Base-by-base conservation (phyloP, 2,797 vertebrate genomes). In the Micropoecilia bifurca region DNA sequence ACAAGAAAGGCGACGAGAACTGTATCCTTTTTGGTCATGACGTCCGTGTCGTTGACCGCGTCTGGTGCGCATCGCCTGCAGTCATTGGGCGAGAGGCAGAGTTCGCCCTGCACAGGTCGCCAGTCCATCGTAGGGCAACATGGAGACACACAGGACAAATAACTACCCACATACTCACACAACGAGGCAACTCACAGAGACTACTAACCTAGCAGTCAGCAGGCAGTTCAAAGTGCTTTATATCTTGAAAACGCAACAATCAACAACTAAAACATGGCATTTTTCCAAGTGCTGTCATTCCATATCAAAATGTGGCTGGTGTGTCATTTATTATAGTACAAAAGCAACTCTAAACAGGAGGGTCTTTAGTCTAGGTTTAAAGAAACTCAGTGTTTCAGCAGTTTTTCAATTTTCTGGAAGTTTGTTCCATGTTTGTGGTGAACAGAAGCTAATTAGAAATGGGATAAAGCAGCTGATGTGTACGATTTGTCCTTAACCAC, bases 1-100 rank as follows among this genome's bases (percentile, higher is more conserved):
- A 95, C 93, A 97, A 94, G 79, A 96, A 97, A 83, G 98, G 98
- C 0, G 97, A 99, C 0, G 97, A 98, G 92, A 99, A 99, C 93
- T 99, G 98, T 99, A 99, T 99, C 98, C 97, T 98, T 90, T 79
- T 20, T 4, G 10, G 3, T 4, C 61, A 5, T n/a, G 12, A 1
- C 3, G 33, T 68, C 63, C 10, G 2, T 25, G 6, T 68, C 8
- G 1, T 68, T 8, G 5, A 22, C 18, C 61, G 3, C 1, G 6
- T 53, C 22, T 18, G 13, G 14, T 3, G n/a, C 30, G 2, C 16
- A 18, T 33, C 6, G 7, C 28, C 59, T 33, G 59, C 59, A 33
- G 28, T 7, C 28, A 18, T 7, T 33, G 59, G 59, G 59, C 28
- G 2, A 33, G 16, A 33, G 28, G 59, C 5, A 4, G 6, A 3